Evolutionary conservation across 2,888 invertebrate species (phyloP).

Genomic region (Nipponacmea schrenckii): DNA sequence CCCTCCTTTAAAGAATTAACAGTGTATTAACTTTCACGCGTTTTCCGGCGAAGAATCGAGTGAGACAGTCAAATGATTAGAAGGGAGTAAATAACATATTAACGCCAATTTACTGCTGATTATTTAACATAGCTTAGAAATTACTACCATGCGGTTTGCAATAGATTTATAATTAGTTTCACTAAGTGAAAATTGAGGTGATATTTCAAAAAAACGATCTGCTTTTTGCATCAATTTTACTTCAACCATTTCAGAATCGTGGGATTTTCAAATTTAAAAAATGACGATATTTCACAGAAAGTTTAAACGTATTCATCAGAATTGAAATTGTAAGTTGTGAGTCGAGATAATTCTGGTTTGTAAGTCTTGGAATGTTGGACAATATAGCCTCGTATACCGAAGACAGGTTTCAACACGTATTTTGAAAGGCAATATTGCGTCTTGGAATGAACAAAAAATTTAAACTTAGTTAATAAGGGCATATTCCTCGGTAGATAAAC

Average conservation of each 20-base stretch:
- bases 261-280: too few species aligned
- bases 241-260: not conserved
- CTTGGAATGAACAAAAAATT: too few species aligned
- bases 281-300: too few species aligned
- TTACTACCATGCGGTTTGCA: not conserved
- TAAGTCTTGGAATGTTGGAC: too few species aligned
- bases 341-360: too few species aligned
- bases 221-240: not conserved
- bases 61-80: not conserved
- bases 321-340: too few species aligned
- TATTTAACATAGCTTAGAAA: slow-evolving; percentile 2
- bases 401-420: too few species aligned
- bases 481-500: too few species aligned
- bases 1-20: not conserved
- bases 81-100: slow-evolving; percentile 1
- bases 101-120: slow-evolving; percentile 1
- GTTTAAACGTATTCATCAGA: too few species aligned
- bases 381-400: too few species aligned
- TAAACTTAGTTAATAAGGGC: too few species aligned
- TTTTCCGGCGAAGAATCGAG: not conserved
- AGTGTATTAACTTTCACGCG: not conserved
- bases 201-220: not conserved
- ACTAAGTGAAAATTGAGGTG: not conserved
- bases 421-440: too few species aligned
- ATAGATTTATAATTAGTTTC: not conserved